These are phyloP conservation scores for Salvelinus fontinalis DNA, from an alignment of 2,113 vertebrate genomes.

Conservation along the genomic window DNA sequence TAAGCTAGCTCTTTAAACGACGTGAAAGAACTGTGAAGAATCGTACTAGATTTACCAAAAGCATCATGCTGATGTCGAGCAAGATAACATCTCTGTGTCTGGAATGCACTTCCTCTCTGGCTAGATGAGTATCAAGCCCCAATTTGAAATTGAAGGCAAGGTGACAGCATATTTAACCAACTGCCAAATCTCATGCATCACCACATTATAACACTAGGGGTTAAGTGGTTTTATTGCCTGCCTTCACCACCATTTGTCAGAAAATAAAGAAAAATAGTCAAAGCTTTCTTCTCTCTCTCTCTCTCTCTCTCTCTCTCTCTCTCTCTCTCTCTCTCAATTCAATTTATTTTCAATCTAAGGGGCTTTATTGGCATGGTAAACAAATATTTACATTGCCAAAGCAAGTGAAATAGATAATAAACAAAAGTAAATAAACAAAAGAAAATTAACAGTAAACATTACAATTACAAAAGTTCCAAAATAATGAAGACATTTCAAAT, in stretches of 20 bases:
- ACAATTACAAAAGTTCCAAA: too few species aligned
- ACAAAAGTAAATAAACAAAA: too few species aligned
- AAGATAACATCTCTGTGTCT: slow-evolving; percentile 65
- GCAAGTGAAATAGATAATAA: too few species aligned
- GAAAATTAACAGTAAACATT: too few species aligned
- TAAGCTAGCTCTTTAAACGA: slow-evolving; percentile 19
- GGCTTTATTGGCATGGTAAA: too few species aligned
- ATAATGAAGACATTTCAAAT: too few species aligned
- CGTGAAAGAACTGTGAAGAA: slow-evolving; percentile 52
- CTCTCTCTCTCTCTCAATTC: too few species aligned
- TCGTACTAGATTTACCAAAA: slow-evolving; percentile 49
- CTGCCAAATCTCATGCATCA: slow-evolving; percentile 67
- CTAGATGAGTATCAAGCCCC: slow-evolving; percentile 53
- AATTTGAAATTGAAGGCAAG: slow-evolving; percentile 46
- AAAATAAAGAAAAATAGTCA: slow-evolving; percentile 24
- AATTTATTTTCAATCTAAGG: too few species aligned
- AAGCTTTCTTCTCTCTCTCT: slow-evolving; percentile 7
- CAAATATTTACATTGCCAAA: too few species aligned
- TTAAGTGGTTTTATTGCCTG: slow-evolving; percentile 37
- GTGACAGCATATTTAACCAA: slow-evolving; percentile 40
- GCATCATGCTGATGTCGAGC: slow-evolving; percentile 42
- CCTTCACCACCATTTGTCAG: slow-evolving; percentile 52
- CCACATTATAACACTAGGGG: slow-evolving; percentile 19
- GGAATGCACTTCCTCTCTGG: slow-evolving; percentile 57
- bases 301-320: too few species aligned